phyloP scores from a whole-genome alignment of 2,888 invertebrate species.

The Euproctis similis region DNA sequence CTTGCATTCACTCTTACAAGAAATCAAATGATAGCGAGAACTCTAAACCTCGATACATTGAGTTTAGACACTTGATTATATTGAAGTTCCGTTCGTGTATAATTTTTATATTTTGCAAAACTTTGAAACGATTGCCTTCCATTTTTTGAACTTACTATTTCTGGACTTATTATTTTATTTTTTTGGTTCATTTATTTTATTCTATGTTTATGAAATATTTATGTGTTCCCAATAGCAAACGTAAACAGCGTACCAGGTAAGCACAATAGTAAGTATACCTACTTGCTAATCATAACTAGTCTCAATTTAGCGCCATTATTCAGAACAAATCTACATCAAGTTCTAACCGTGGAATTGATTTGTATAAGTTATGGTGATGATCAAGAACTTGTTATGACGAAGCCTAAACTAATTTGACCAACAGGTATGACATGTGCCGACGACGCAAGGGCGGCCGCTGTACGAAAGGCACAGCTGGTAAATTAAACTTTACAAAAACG shows the following conservation, averaged over 20 bases:
- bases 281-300: constrained; percentile 2
- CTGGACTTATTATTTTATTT: too few species aligned
- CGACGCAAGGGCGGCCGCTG: constrained; percentile 97
- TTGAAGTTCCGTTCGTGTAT: too few species aligned
- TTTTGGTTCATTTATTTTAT: too few species aligned
- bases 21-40: too few species aligned
- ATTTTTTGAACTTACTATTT: too few species aligned
- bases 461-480: constrained; percentile 99
- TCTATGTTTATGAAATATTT: too few species aligned
- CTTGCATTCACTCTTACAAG: too few species aligned
- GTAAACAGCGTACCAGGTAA: constrained; percentile 1
- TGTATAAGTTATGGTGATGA: constrained; percentile 23
- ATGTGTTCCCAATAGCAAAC: too few species aligned
- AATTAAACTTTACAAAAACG: constrained; percentile 66
- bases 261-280: constrained; percentile 37
- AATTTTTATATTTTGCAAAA: too few species aligned
- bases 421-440: constrained; percentile 98
- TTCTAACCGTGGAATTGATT: constrained; percentile 9
- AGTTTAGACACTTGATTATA: too few species aligned
- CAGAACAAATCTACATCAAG: constrained; percentile 22
- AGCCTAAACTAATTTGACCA: constrained; percentile 64
- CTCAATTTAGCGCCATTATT: constrained; percentile 64
- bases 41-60: too few species aligned
- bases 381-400: constrained; percentile 37
- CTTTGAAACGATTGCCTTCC: too few species aligned